These are phyloP conservation scores for Charanyca ferruginea DNA, from an alignment of 2,888 invertebrate species.

Conservation along the genomic window DNA sequence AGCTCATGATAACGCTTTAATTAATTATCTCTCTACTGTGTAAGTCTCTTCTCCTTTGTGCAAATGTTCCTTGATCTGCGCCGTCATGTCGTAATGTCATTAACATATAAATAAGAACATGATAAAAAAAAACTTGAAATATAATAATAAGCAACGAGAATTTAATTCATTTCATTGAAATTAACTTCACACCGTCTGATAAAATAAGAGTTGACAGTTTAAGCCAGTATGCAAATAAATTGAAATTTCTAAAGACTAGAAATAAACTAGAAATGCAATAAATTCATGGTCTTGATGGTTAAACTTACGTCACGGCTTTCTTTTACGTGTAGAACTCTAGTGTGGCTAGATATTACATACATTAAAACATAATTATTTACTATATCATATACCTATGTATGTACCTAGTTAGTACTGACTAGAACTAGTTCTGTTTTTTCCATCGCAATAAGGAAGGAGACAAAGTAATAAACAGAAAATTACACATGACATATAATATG, in stretches of 20 bases:
- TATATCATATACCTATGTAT: not conserved
- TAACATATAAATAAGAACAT: too few species aligned
- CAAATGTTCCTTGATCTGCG: slow-evolving; percentile 1
- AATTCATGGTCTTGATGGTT: slow-evolving; percentile 37
- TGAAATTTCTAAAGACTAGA: slow-evolving; percentile 23
- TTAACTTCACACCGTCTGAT: not conserved
- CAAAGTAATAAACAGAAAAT: slow-evolving; percentile 34
- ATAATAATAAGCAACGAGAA: not conserved
- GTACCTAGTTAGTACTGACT: slow-evolving; percentile 6
- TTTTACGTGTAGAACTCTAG: slow-evolving; percentile 30
- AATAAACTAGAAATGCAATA: slow-evolving; percentile 38
- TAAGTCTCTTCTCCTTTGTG: not conserved
- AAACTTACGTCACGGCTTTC: slow-evolving; percentile 58
- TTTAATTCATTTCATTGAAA: not conserved
- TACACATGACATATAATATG: too few species aligned
- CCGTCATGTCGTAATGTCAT: not conserved
- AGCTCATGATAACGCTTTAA: slow-evolving; percentile 12
- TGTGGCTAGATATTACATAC: slow-evolving; percentile 20
- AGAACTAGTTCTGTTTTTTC: slow-evolving; percentile 45
- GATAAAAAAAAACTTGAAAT: not conserved
- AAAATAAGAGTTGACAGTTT: not conserved
- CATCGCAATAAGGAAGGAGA: slow-evolving; percentile 48
- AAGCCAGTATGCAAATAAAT: slow-evolving; percentile 11
- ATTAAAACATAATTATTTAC: slow-evolving; percentile 1
- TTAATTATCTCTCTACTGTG: not conserved